Evolutionary conservation across 2,113 vertebrate species (phyloP), one percentile per base, ranked within the genome.

Genomic region (Helogale parvula): DNA sequence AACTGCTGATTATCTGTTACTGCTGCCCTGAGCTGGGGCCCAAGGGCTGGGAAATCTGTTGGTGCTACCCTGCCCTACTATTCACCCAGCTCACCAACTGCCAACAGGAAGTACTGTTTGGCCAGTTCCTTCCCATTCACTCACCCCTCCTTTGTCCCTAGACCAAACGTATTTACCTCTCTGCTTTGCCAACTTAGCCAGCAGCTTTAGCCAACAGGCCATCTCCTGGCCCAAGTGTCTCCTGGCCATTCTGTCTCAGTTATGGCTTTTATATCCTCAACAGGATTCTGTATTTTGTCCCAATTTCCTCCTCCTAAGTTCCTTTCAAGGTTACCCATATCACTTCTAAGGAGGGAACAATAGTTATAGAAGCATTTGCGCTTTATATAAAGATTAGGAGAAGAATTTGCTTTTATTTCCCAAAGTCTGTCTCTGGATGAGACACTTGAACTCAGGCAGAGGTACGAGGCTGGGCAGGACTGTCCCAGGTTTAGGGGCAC

Each of bases 141-240:
- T 72, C 50, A 72, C 23, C 33, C n/a, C 21, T 63, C 90, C 84
- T 72, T 93, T 81, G 71, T 92, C 92, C 97, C 83, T 84, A 96
- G 91, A 97, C 92, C 96, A 97, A 95, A 84, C 84, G 1, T 95
- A 91, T 97, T 98, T 98, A 98, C 98, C 97, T 98, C 95, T 97
- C 94, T 97, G 94, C 97, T 98, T 96, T 38, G 77, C 98, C 13
- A 0, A 91, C 92, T 82, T 31, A 38, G 92, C 97, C 95, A 97
- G 93, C 92, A 97, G 0, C 93, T 97, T 98, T 96, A 54, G 0
- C 92, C 68, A 38, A 81, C 95, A 98, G 97, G 95, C 66, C 85
- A 54, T 96, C 33, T 91, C 79, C 50, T 83, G 92, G 77, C 92
- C 94, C 96, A 96, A 84, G 76, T 45, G 35, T 93, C 12, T 95